Evolutionary conservation across 23 tunicate genomes (phyloP).

Genomic region (Halocynthia aurantium): DNA sequence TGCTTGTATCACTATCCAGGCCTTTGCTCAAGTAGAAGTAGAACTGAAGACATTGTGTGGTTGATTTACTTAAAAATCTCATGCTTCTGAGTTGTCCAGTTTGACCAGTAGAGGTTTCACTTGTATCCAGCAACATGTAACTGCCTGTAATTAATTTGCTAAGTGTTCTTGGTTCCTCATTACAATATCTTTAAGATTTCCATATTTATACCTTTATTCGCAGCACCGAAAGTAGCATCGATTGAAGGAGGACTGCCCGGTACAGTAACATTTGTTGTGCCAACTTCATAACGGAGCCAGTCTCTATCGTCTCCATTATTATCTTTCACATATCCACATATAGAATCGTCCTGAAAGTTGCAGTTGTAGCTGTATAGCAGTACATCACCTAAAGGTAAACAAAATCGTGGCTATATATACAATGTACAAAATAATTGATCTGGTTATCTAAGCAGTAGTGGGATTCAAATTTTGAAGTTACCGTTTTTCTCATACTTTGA

Average conservation of each 20-base stretch:
- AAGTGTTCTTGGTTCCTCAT: no score
- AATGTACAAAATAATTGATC: no score
- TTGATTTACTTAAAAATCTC: constrained; percentile 24
- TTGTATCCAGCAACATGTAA: constrained; percentile 55
- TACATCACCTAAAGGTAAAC: no score
- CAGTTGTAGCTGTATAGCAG: no score
- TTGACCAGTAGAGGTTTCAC: not conserved
- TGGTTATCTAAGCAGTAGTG: no score
- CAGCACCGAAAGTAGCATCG: constrained; percentile 40
- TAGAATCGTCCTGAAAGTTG: no score
- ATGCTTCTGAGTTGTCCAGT: constrained; percentile 24
- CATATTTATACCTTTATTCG: constrained; percentile 23
- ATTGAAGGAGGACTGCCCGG: constrained; percentile 27
- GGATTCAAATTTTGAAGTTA: no score
- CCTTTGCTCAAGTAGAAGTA: constrained; percentile 43
- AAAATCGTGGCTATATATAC: no score
- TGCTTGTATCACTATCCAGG: constrained; percentile 22
- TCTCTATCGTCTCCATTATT: constrained; percentile 28
- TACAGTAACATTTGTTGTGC: constrained; percentile 25
- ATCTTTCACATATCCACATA: constrained; percentile 30
- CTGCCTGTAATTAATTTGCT: constrained; percentile 21
- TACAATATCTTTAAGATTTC: no score
- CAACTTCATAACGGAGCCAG: constrained; percentile 36
- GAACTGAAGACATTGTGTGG: constrained; percentile 57
- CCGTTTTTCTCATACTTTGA: no score